These are phyloP conservation scores for Bhutanitis thaidina DNA, from an alignment of 2,888 invertebrate species.

Conservation along the genomic window DNA sequence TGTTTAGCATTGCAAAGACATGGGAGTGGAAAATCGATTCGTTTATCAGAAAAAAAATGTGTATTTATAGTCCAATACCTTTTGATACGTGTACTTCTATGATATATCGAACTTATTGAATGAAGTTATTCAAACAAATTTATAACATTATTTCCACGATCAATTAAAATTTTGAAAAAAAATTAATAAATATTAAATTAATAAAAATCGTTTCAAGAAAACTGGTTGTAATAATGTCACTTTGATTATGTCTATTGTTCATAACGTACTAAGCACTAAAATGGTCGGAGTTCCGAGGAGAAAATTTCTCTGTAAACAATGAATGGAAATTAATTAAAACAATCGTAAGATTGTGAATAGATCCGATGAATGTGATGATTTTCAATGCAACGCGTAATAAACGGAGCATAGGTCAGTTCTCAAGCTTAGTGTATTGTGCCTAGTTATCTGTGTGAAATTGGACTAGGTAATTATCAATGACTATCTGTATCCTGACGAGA, in stretches of 20 bases:
- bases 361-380: slow-evolving; percentile 49
- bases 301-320: slow-evolving; percentile 34
- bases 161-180: no score
- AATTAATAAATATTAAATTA: no score
- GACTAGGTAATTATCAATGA: no score
- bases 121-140: neutral
- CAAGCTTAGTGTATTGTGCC: no score
- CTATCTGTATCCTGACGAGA: no score
- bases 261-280: no score
- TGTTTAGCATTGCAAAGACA: slow-evolving; percentile 11
- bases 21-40: slow-evolving; percentile 1
- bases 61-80: neutral
- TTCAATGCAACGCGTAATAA: slow-evolving; percentile 60
- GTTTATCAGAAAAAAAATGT: slow-evolving; percentile 1
- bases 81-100: neutral
- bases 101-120: neutral
- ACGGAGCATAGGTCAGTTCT: slow-evolving; percentile 22
- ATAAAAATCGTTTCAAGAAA: no score
- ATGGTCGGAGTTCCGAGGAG: slow-evolving; percentile 23
- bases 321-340: slow-evolving; percentile 29
- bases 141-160: neutral
- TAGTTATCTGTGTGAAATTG: no score
- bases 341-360: slow-evolving; percentile 34
- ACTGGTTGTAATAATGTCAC: no score
- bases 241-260: no score